A percentile compares a stretch with the other conserved stretches of the same genome.
These are phyloP conservation scores for Leptopilina myrica DNA, from an alignment of 2,888 invertebrate genomes.

Conservation along the genomic window DNA sequence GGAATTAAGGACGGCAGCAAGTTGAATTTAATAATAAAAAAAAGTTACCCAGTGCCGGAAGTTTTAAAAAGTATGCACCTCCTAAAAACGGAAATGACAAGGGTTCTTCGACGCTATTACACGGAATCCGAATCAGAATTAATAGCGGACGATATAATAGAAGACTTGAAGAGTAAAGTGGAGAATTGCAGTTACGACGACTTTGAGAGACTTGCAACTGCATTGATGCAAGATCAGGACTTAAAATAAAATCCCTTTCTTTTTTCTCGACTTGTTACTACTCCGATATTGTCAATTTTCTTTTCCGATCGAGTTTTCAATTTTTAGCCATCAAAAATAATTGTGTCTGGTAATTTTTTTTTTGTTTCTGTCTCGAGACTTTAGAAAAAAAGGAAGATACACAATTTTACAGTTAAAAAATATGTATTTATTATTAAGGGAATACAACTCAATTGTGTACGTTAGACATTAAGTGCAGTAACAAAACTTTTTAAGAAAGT, in stretches of 20 bases:
- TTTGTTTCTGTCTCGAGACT: not conserved
- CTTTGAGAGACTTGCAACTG: conserved; percentile 80
- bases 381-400: not conserved
- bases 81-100: conserved; percentile 80
- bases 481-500: not conserved
- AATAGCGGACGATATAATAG: conserved; percentile 80
- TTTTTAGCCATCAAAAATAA: not conserved
- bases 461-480: conserved; percentile 15
- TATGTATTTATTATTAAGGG: not conserved
- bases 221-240: conserved; percentile 84
- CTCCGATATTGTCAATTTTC: conserved; percentile 22
- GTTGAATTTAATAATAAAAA: conserved; percentile 84
- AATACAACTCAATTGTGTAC: not conserved
- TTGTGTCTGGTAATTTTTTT: not conserved
- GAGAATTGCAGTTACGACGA: conserved; percentile 80
- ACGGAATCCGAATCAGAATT: conserved; percentile 82
- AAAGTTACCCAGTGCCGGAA: conserved; percentile 69
- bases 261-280: conserved; percentile 24
- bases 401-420: not conserved
- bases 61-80: conserved; percentile 71
- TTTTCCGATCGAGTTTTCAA: conserved; percentile 20
- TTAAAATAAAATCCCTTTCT: conserved; percentile 73
- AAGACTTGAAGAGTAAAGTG: conserved; percentile 78
- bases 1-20: conserved; percentile 87
- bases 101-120: conserved; percentile 81